Conservation (phyloP, 2,888 invertebrate genomes). For the Diplazon laetatorius region DNA sequence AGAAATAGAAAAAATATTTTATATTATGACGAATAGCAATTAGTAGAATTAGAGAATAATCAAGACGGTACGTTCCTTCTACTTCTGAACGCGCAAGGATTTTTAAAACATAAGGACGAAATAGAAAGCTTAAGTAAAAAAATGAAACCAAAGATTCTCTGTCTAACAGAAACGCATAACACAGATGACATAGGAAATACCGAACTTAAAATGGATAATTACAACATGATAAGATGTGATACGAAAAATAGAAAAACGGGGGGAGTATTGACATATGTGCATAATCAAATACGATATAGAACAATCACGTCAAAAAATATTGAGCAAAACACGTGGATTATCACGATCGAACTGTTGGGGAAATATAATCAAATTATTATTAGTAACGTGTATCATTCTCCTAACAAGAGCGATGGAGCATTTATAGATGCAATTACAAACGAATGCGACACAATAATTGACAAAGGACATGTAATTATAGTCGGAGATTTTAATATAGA, state of each 20-base stretch:
- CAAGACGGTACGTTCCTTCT: not conserved
- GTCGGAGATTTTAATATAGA: slow-evolving; percentile 51
- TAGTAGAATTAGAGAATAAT: not conserved
- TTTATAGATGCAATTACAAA: slow-evolving; percentile 34
- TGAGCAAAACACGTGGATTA: slow-evolving; percentile 23
- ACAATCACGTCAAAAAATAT: slow-evolving; percentile 15
- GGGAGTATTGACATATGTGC: slow-evolving; percentile 19
- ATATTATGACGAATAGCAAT: slow-evolving; percentile 24
- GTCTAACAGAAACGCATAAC: slow-evolving; percentile 2
- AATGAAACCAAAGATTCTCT: not conserved
- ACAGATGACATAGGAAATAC: slow-evolving; percentile 8
- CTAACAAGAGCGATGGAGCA: slow-evolving; percentile 43
- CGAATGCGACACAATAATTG: not conserved
- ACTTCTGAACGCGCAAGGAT: not conserved
- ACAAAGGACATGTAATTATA: slow-evolving; percentile 32
- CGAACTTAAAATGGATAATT: slow-evolving; percentile 31
- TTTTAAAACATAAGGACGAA: not conserved
- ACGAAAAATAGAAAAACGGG: slow-evolving; percentile 38
- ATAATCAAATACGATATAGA: slow-evolving; percentile 25
- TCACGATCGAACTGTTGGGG: slow-evolving; percentile 23
- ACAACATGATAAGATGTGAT: not conserved
- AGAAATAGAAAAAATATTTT: not conserved
- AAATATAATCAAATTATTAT: slow-evolving; percentile 44
- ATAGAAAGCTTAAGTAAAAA: not conserved
- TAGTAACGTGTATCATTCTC: slow-evolving; percentile 51